Base-by-base conservation (phyloP, 2,888 invertebrate genomes). In the Girardia tigrina region DNA sequence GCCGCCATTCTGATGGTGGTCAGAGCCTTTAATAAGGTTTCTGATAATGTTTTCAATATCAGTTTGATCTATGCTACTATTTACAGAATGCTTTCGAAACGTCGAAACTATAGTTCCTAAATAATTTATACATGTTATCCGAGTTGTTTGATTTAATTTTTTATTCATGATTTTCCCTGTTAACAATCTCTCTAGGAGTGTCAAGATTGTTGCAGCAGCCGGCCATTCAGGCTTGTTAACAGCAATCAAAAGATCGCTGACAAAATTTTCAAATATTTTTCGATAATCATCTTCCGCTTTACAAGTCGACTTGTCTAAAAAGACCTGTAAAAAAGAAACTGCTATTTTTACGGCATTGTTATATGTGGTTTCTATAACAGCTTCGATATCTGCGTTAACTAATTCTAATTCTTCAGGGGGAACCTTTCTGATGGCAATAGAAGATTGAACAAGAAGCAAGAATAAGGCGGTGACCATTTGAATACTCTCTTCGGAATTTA, bases 171-270 rank as follows among this genome's bases (percentile, higher is more conserved):
- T 90, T 83, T 90, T 89, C 73, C 88, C 86, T 14, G 89, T 84
- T 77, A 85, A 79, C 29, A 86, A 82, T 78, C 83, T 81, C 28
- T 86, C 86, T 36, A 86, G 80, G 69, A 86, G 79, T 79, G 84
- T 85, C 27, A 86, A 82, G 77, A 98, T 86, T 78, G 97, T 85
- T 84, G 99, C 98, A 27, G 98, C 92, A 4, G 97, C 95, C 29
- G 98, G 98, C 97, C 98, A 99, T 85, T 97, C 95, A 0, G 98
- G 98, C 85, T 94, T 95, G 84, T 98, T 97, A 1, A 97, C 94
- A 0, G 97, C 95, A 0, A 92, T 89, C 75, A 99, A 87, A 73
- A 99, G 87, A 87, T 99, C 98, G 83, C 97, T 93, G 73, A 99
- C 92, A 85, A 99, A 97, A 86, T 95, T 94, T 86, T 98, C 98